Evolutionary conservation across 2,888 invertebrate genomes (phyloP).

Genomic region (Cordylochernes scorpioides): DNA sequence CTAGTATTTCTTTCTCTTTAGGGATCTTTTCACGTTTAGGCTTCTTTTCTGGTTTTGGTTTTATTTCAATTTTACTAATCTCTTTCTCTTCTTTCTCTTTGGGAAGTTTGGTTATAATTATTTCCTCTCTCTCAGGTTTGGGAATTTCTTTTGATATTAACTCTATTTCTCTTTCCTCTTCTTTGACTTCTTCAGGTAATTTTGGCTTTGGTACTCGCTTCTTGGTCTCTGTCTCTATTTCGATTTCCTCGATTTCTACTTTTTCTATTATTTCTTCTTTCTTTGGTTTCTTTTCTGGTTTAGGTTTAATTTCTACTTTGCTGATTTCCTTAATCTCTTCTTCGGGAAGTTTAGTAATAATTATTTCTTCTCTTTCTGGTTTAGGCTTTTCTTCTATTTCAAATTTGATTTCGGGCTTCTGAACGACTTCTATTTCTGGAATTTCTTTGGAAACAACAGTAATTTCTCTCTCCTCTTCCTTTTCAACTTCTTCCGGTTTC

Average conservation of each 20-base stretch:
- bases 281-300: conserved; percentile 1
- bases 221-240: neutral
- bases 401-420: conserved; percentile 1
- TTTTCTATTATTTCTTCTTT: neutral
- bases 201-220: conserved; percentile 1
- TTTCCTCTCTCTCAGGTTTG: too few species aligned
- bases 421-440: conserved; percentile 1
- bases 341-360: neutral
- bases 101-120: neutral
- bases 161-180: neutral
- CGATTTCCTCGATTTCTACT: neutral
- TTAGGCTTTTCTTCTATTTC: conserved; percentile 2
- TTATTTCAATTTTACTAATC: neutral
- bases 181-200: conserved; percentile 1
- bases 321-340: neutral
- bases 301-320: conserved; percentile 1
- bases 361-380: neutral
- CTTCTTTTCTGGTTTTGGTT: neutral
- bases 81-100: conserved; percentile 1
- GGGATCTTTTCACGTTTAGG: conserved; percentile 3
- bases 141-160: neutral
- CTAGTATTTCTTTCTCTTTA: neutral
- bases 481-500: conserved; percentile 5
- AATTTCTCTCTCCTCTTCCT: neutral
- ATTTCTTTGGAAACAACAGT: conserved; percentile 3